Evolutionary conservation across 2,888 invertebrate species (phyloP).

Genomic region (Scaptomyza polygonia): DNA sequence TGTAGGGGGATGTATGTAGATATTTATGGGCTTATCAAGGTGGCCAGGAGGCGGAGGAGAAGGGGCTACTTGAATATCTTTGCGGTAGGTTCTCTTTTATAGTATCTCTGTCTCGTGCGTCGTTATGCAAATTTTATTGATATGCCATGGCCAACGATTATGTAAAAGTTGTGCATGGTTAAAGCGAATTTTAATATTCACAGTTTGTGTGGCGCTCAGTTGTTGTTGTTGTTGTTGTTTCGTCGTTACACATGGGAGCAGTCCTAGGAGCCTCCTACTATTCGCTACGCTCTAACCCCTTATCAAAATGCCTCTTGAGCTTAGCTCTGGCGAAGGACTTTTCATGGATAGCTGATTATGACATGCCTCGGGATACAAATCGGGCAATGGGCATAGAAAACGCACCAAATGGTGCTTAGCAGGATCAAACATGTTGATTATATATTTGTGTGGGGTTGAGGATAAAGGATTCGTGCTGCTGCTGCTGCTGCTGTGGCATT

Average conservation of each 20-base stretch:
- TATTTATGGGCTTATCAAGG: slow-evolving; percentile 11
- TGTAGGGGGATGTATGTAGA: slow-evolving; percentile 28
- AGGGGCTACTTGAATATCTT: slow-evolving; percentile 35
- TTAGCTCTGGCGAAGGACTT: slow-evolving; percentile 26
- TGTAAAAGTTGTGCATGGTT: slow-evolving; percentile 68
- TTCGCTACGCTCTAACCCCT: neutral
- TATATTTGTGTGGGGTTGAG: neutral
- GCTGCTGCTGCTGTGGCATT: neutral
- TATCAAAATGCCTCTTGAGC: slow-evolving; percentile 18
- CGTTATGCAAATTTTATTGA: slow-evolving; percentile 77
- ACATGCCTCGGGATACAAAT: slow-evolving; percentile 47
- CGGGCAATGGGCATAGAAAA: slow-evolving; percentile 12
- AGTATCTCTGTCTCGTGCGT: slow-evolving; percentile 2
- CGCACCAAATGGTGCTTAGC: neutral
- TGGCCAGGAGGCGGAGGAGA: neutral
- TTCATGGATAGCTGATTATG: slow-evolving; percentile 66
- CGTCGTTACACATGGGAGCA: slow-evolving; percentile 57
- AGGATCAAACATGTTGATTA: slow-evolving; percentile 34
- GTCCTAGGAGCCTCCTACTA: slow-evolving; percentile 8
- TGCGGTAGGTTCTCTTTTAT: slow-evolving; percentile 32
- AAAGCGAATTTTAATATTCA: slow-evolving; percentile 64
- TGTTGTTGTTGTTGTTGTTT: neutral
- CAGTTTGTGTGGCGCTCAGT: slow-evolving; percentile 30
- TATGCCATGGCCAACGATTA: slow-evolving; percentile 68
- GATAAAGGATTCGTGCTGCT: neutral